Conservation (phyloP, 2,797 vertebrate genomes). For the Poeciliopsis paucimaculata region DNA sequence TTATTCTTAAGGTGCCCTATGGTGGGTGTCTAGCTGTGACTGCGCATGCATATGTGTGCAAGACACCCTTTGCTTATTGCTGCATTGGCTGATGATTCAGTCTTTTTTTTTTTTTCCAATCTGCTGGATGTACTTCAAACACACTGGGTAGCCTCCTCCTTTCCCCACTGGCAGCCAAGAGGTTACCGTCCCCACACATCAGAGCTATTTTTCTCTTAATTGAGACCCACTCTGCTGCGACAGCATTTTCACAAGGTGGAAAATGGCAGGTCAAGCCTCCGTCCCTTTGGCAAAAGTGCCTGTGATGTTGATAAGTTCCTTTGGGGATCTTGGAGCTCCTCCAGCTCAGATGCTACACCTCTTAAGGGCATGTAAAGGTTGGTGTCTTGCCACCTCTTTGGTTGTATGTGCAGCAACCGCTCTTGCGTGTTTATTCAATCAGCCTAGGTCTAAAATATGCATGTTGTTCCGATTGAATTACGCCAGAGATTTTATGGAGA, state of each 20-base stretch:
- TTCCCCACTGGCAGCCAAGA: conserved; percentile 44
- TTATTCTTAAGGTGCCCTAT: conserved; percentile 12
- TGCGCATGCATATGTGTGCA: conserved; percentile 2
- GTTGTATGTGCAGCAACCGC: conserved; percentile 4
- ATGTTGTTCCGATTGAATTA: conserved; percentile 62
- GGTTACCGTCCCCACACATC: conserved; percentile 67
- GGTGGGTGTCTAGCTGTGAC: background rate
- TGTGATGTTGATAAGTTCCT: conserved; percentile 72
- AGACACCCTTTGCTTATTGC: conserved; percentile 49
- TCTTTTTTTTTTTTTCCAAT: conserved; percentile 31
- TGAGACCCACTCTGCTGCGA: conserved; percentile 71
- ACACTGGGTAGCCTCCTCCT: conserved; percentile 63
- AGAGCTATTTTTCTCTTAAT: conserved; percentile 69
- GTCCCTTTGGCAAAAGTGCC: conserved; percentile 43
- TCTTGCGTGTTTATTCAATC: conserved; percentile 53
- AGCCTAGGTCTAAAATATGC: conserved; percentile 41
- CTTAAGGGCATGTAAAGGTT: conserved; percentile 62
- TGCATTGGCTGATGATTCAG: conserved; percentile 64
- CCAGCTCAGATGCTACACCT: conserved; percentile 52
- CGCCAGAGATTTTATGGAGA: conserved; percentile 56
- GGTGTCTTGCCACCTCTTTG: conserved; percentile 42
- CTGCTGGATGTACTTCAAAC: conserved; percentile 67
- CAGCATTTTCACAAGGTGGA: conserved; percentile 68
- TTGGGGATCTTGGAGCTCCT: conserved; percentile 49
- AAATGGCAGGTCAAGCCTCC: conserved; percentile 69